Evolutionary conservation across 1,140 invertebrate species (phyloP), one percentile per base, ranked within the genome.

Genomic region (Paraescarpia echinospica): DNA sequence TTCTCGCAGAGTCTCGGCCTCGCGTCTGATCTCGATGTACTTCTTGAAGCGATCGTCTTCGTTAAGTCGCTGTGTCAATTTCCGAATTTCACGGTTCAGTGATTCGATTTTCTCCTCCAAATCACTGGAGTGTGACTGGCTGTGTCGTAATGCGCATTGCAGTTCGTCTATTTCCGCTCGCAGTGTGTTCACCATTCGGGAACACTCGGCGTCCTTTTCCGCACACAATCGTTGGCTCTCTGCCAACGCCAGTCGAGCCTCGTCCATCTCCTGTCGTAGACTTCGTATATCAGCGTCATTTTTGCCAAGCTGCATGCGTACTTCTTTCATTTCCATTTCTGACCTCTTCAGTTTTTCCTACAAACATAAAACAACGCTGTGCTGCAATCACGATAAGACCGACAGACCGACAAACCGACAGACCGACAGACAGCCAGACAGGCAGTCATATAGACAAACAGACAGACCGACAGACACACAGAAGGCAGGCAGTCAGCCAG

Each of bases 71-170:
- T 34, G 35, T 33, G 14, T 34, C 33, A 90, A n/a, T n/a, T 35
- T 90, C 89, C 35, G 34, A 35, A 90, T 90, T 35, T 90, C 89
- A 34, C 35, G 89, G 6, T 90, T 35, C 35, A 90, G 89, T 90
- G 35, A 34, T 31, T 90, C 34, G 89, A 35, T 35, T 90, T 90
- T 12, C 89, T 34, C 18, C 33, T 34, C 89, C 89, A 35, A 22
- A 27, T 90, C 35, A 31, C 35, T 35, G 89, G 35, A 35, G 34
- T 90, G 34, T 90, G 89, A 77, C 59, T 77, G 59, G 22, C 59
- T 77, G 4, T 77, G 59, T 14, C 59, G 59, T 27, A 77, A 27
- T 77, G 59, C 9, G 22, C 59, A 77, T 77, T 77, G 59, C 22
- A 77, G 59, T 77, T 77, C 59, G 27, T 77, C 59, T 77, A 77